Conservation (phyloP, 2,888 invertebrate species). For the Penaeus monodon region DNA sequence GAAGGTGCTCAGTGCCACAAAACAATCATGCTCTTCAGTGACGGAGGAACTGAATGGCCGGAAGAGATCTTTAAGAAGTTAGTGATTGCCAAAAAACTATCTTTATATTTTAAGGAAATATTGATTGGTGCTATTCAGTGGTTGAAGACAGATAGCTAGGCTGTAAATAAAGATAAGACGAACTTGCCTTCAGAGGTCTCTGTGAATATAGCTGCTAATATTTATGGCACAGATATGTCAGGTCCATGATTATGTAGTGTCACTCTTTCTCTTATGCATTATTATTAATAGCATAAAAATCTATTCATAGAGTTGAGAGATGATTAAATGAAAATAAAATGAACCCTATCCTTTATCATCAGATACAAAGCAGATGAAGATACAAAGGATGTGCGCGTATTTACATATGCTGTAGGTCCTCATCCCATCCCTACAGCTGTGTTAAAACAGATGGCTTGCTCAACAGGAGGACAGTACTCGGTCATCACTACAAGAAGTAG, state of each 20-base stretch:
- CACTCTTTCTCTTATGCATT: too few relatives aligned
- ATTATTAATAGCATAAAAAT: too few relatives aligned
- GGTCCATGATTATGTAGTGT: too few relatives aligned
- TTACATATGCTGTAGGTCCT: constrained; percentile 73
- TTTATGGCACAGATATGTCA: too few relatives aligned
- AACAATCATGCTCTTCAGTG: constrained; percentile 74
- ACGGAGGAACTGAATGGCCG: constrained; percentile 74
- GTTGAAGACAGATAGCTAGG: too few relatives aligned
- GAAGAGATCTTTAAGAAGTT: constrained; percentile 70
- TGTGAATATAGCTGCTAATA: too few relatives aligned
- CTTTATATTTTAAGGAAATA: neutral
- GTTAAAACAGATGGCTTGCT: constrained; percentile 72
- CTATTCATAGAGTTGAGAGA: too few relatives aligned
- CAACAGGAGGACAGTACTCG: constrained; percentile 71
- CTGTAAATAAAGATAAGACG: too few relatives aligned
- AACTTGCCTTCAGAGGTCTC: too few relatives aligned
- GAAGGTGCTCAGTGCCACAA: constrained; percentile 72
- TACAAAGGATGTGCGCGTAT: constrained; percentile 70
- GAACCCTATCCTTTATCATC: neutral
- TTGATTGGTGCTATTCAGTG: neutral
- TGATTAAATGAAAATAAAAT: neutral
- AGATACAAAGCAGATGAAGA: constrained; percentile 58
- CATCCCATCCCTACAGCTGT: constrained; percentile 71
- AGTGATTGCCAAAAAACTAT: constrained; percentile 8
- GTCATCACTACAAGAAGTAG: constrained; percentile 72